Percentiles rank a stretch among this genome's conserved stretches.
Conservation (phyloP, 2,113 vertebrate genomes). For the Sturnira hondurensis region DNA sequence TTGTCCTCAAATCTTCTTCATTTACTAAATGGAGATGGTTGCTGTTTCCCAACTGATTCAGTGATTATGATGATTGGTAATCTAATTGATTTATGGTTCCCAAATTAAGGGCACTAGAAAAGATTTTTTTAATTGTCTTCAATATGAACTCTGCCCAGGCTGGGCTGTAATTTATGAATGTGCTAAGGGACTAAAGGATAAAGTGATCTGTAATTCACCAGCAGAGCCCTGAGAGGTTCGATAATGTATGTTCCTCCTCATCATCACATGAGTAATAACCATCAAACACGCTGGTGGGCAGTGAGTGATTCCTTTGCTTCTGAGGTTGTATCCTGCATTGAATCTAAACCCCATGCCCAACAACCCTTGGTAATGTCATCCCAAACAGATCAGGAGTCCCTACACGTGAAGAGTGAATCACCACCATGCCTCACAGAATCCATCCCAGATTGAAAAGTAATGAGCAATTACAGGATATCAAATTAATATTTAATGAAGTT, state of each 20-base stretch:
- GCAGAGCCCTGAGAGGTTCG: slow-evolving; percentile 26
- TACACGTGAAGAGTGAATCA: neutral
- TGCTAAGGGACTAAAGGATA: slow-evolving; percentile 57
- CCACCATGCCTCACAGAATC: neutral
- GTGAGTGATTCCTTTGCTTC: neutral
- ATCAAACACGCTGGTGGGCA: slow-evolving; percentile 25
- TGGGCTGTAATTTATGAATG: slow-evolving; percentile 48
- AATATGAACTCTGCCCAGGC: neutral
- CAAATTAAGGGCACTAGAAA: slow-evolving; percentile 48
- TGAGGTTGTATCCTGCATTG: neutral
- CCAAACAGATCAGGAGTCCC: neutral
- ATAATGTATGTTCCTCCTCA: neutral
- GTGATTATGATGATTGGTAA: slow-evolving; percentile 19
- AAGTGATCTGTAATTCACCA: slow-evolving; percentile 55
- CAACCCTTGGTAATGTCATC: neutral
- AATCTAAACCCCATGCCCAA: neutral
- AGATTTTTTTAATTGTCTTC: slow-evolving; percentile 38
- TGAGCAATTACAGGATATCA: slow-evolving; percentile 55
- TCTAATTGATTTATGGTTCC: slow-evolving; percentile 17
- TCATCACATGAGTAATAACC: slow-evolving; percentile 14
- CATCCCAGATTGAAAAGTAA: slow-evolving; percentile 48
- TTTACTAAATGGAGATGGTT: neutral
- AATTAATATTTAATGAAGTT: slow-evolving; percentile 74
- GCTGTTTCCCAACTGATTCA: slow-evolving; percentile 10
- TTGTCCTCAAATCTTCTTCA: neutral